Evolutionary conservation across 1,140 invertebrate genomes (phyloP).

Genomic region (Portunus trituberculatus): DNA sequence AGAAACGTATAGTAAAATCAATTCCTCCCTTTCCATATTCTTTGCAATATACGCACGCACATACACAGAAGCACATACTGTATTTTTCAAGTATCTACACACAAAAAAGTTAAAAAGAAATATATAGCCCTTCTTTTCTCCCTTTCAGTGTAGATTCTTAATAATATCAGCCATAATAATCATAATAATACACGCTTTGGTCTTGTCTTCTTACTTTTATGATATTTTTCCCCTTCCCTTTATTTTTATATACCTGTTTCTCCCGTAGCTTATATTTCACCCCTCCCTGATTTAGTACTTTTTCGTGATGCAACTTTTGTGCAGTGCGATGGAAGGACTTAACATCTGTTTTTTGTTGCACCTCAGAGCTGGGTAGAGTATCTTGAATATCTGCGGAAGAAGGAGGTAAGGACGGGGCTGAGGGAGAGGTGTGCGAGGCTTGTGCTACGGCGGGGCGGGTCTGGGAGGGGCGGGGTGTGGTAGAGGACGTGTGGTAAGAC

Average conservation of each 20-base stretch:
- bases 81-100: neutral
- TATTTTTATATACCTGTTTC: neutral
- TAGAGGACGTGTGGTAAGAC: neutral
- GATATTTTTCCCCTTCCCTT: neutral
- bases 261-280: neutral
- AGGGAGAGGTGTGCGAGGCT: neutral
- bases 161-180: too few species aligned
- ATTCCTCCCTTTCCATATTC: too few species aligned
- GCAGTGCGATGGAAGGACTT: neutral
- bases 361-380: constrained; percentile 44
- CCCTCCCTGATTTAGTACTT: neutral
- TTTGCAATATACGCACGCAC: constrained; percentile 18
- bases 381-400: constrained; percentile 46
- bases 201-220: neutral
- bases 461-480: neutral
- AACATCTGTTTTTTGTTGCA: neutral
- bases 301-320: neutral
- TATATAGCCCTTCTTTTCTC: neutral
- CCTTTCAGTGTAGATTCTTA: neutral
- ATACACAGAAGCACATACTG: constrained; percentile 23
- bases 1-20: too few species aligned
- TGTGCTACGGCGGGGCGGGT: neutral
- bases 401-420: constrained; percentile 47
- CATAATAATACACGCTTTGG: too few species aligned
- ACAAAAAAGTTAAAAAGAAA: neutral